A percentile compares a stretch with the other conserved stretches of the same genome.
Evolutionary conservation across 2,113 vertebrate species (phyloP).

Genomic region (Atlantisia rogersi): DNA sequence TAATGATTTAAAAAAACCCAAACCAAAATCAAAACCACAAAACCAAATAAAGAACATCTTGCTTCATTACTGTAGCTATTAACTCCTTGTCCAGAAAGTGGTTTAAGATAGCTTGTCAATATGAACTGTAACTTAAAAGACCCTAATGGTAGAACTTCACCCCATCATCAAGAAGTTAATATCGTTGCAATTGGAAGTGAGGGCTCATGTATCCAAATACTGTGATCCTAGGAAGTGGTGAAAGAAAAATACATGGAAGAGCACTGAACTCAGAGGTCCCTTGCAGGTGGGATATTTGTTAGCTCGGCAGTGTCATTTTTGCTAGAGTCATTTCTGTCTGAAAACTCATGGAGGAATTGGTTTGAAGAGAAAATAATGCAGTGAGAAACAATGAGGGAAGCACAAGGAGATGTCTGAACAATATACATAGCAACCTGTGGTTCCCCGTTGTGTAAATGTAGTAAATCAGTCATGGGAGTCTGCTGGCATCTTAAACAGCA

Average conservation of each 20-base stretch:
- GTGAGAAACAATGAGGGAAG: neutral
- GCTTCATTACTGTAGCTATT: neutral
- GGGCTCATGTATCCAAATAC: neutral
- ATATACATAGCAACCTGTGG: neutral
- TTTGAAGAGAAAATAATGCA: neutral
- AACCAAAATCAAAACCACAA: no score
- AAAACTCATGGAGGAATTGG: neutral
- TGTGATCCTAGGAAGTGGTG: neutral
- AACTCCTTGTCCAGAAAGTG: neutral
- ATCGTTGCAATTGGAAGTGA: neutral
- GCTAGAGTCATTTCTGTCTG: neutral
- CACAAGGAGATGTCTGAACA: neutral
- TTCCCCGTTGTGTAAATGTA: neutral
- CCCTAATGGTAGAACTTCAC: neutral
- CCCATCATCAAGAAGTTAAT: neutral
- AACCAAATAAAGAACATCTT: neutral
- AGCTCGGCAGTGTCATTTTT: neutral
- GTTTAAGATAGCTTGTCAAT: neutral
- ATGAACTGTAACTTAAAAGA: neutral
- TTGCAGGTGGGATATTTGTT: neutral
- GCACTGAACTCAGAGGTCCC: neutral
- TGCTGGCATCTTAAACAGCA: neutral
- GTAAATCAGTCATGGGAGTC: neutral
- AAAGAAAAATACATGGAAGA: neutral
- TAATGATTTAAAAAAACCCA: neutral